Percentiles rank a stretch among this genome's conserved stretches.
These are phyloP conservation scores for Amblyopsis rosae DNA, from an alignment of 2,113 vertebrate genomes.

Conservation along the genomic window DNA sequence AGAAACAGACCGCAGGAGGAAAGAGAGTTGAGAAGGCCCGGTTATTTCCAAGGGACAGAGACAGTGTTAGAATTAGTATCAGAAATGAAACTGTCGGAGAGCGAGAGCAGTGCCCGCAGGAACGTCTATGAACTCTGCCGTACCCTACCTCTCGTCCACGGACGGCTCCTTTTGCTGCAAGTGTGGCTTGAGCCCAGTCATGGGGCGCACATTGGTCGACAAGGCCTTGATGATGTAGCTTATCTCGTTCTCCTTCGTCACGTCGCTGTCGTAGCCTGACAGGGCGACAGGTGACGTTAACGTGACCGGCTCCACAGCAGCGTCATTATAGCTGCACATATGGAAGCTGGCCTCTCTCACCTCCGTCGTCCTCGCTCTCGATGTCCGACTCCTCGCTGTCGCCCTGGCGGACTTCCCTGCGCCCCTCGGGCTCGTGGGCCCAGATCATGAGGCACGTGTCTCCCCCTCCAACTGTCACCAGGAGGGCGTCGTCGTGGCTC, in stretches of 20 bases:
- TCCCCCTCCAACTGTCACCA: constrained; percentile 89
- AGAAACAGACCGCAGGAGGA: constrained; percentile 73
- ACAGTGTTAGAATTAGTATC: constrained; percentile 30
- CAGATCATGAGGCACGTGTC: constrained; percentile 97
- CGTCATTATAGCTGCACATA: no score
- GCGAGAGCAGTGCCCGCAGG: background rate
- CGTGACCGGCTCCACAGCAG: background rate
- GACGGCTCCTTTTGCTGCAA: constrained; percentile 94
- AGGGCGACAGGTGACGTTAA: background rate
- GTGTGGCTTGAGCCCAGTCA: constrained; percentile 95
- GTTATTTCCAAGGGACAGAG: constrained; percentile 62
- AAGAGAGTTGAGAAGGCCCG: constrained; percentile 70
- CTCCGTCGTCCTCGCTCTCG: constrained; percentile 97
- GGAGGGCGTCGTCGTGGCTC: constrained; percentile 89
- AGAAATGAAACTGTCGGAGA: background rate
- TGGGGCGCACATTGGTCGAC: constrained; percentile 92
- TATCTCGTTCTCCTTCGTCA: constrained; percentile 95
- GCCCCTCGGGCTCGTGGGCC: constrained; percentile 88
- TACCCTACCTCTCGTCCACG: constrained; percentile 90
- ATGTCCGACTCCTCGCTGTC: constrained; percentile 97
- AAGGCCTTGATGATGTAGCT: constrained; percentile 98
- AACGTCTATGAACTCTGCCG: background rate
- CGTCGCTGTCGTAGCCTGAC: constrained; percentile 96
- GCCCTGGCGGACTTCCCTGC: constrained; percentile 83
- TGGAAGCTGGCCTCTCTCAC: constrained; percentile 61